Percentiles rank a stretch among this genome's conserved stretches.
These are phyloP conservation scores for Urosaurus nigricauda DNA, from an alignment of 2,797 vertebrate genomes.

Conservation along the genomic window DNA sequence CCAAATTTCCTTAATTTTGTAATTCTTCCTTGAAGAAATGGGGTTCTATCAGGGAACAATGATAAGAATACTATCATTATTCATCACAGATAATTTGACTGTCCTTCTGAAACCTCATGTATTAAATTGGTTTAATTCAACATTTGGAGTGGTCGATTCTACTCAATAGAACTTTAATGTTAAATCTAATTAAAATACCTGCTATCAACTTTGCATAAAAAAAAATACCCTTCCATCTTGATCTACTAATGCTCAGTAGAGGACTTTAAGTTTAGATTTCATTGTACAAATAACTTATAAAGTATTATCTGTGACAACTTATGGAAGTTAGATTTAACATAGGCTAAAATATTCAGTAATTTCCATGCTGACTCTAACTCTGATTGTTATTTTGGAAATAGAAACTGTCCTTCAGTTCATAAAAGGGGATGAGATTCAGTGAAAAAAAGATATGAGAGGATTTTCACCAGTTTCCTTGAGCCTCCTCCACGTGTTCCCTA, in stretches of 20 bases:
- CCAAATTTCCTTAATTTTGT: neutral
- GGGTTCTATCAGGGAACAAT: neutral
- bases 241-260: conserved; percentile 13
- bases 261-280: conserved; percentile 23
- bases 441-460: neutral
- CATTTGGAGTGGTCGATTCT: conserved; percentile 1
- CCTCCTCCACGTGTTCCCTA: no score
- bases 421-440: neutral
- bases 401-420: neutral
- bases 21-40: neutral
- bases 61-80: conserved; percentile 8
- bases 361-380: conserved; percentile 9
- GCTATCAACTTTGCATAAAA: conserved; percentile 13
- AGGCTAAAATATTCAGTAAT: neutral
- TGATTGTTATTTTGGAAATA: neutral
- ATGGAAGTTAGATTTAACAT: conserved; percentile 1
- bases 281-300: conserved; percentile 17
- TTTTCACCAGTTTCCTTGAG: neutral
- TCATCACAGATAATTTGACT: conserved; percentile 19
- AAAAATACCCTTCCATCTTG: conserved; percentile 20
- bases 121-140: conserved; percentile 17
- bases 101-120: neutral
- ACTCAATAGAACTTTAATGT: conserved; percentile 1
- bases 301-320: conserved; percentile 1
- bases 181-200: conserved; percentile 17